Percentiles rank a stretch among this genome's conserved stretches.
Evolutionary conservation across 2,113 vertebrate species (phyloP).

Genomic region (Cyanistes caeruleus): DNA sequence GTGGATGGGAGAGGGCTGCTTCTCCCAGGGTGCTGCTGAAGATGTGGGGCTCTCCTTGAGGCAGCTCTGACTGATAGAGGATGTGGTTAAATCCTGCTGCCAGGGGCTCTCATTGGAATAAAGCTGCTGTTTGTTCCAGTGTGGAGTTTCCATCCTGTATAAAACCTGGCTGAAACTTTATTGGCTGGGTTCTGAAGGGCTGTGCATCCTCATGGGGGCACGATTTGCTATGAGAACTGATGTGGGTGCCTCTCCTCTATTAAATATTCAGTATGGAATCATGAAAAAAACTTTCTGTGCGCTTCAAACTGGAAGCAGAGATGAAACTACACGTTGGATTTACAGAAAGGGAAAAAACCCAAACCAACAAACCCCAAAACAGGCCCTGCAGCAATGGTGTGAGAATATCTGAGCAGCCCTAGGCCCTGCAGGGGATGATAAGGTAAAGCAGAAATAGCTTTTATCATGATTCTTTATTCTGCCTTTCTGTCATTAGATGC

Average conservation of each 20-base stretch:
- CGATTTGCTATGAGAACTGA: not conserved
- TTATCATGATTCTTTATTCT: not conserved
- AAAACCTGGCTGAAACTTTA: not conserved
- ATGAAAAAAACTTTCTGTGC: not conserved
- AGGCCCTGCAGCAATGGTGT: not conserved
- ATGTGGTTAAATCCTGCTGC: not conserved
- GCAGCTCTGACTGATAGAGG: not conserved
- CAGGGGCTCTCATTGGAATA: not conserved
- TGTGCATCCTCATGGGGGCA: not conserved
- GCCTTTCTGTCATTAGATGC: not conserved
- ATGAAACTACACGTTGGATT: not conserved
- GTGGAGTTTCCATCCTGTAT: not conserved
- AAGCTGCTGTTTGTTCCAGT: not conserved
- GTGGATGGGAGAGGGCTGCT: not conserved
- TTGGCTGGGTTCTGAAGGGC: not conserved
- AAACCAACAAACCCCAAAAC: no score
- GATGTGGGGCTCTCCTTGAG: not conserved
- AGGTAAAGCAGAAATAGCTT: not conserved
- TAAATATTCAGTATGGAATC: not conserved
- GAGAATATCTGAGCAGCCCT: not conserved
- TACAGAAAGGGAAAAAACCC: not conserved
- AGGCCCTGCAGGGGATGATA: not conserved
- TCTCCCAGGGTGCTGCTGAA: not conserved
- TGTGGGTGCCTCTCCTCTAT: not conserved
- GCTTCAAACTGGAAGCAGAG: not conserved